Percentiles rank a stretch among this genome's conserved stretches.
These are phyloP conservation scores for Pyrgus malvae DNA, from an alignment of 2,888 invertebrate genomes.

Conservation along the genomic window DNA sequence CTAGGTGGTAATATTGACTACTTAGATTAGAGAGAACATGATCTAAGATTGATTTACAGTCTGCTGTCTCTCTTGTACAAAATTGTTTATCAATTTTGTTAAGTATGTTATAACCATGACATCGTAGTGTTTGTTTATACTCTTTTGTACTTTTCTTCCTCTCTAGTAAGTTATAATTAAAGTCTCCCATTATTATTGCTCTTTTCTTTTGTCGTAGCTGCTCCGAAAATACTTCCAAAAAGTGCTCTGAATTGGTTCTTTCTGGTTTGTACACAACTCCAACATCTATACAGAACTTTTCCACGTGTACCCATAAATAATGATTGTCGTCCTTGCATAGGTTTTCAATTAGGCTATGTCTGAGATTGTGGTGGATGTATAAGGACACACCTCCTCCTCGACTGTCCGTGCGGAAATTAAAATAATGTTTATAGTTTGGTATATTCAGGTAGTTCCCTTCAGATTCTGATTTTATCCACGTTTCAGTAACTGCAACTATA, in stretches of 20 bases:
- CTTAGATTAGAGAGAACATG: not conserved
- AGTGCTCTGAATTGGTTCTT: not conserved
- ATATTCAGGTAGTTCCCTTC: not conserved
- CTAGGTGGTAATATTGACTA: not conserved
- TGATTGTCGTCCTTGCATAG: not conserved
- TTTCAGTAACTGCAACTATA: not conserved
- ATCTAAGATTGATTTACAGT: not conserved
- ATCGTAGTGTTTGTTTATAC: not conserved
- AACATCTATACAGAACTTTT: conserved; percentile 2
- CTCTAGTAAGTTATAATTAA: not conserved
- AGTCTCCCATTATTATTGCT: conserved; percentile 4
- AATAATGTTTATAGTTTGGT: conserved; percentile 1
- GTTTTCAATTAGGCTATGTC: not conserved
- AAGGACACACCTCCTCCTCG: not conserved
- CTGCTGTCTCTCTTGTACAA: not conserved
- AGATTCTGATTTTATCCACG: not conserved
- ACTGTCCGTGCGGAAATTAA: not conserved
- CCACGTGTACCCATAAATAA: not conserved
- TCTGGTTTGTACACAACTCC: not conserved
- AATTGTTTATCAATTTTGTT: not conserved
- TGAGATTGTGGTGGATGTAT: not conserved
- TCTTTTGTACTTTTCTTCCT: not conserved
- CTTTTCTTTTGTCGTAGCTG: not conserved
- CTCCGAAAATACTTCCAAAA: not conserved
- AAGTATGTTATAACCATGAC: not conserved